Base-by-base conservation (phyloP, 2,888 invertebrate species). In the Biston betularia region DNA sequence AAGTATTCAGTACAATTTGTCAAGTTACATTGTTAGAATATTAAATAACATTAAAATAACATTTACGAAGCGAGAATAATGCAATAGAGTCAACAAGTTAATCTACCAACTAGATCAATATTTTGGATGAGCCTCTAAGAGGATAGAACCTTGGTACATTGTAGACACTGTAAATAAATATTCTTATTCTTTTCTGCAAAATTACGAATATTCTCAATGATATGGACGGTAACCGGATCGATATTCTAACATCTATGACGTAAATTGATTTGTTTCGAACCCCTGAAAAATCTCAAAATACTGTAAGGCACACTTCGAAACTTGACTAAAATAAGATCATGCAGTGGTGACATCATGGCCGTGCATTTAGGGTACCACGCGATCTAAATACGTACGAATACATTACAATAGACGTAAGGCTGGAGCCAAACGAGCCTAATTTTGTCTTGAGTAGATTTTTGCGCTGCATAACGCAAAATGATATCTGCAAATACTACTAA, bases 31-130 rank as follows among this genome's bases (percentile, higher is more conserved):
- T 75, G 79, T 81, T 82, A 75, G 73, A 79, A 79, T 71, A 81
- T 80, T 81, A 80, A 80, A 80, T 79, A 82, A 79, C 79, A 83
- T 81, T 79, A 80, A 77, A 78, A 83, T 79, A 80, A 82, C 75
- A 79, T 82, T 75, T 73, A 78, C 75, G 72, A 76, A 77, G 75
- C 75, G 76, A 75, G 69, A 77, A 71, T 75, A 81, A 76, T 72
- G 76, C 73, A 72, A 75, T 80, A 77, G 75, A 79, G 63, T 71
- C 70, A 81, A 80, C 77, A 79, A 78, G 62, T 65, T 50, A 69
- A 64, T 48, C 54, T 42, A 63, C 56, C 54, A 48, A 61, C 61
- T 64, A 68, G 15, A 55, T 50, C 52, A 64, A 61, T 59, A 62
- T 55, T 75, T 70, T 69, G 56, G 52, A 60, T 63, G 62, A 71